Conservation (phyloP, 2,888 invertebrate genomes). For the Ptychoptera contaminata region DNA sequence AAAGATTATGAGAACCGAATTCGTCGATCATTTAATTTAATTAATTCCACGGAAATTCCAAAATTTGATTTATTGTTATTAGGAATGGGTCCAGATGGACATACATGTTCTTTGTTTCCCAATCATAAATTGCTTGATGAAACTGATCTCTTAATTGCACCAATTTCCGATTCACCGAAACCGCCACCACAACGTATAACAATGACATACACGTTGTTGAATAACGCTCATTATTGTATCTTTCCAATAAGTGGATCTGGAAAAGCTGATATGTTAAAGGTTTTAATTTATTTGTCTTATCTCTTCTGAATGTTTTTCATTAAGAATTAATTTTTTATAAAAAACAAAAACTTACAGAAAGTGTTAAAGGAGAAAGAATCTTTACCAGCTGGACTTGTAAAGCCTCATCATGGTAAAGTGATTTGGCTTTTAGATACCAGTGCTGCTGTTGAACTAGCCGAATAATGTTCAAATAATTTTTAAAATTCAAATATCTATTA, state of each 20-base stretch:
- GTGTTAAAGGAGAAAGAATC: conserved; percentile 59
- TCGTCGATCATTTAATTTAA: conserved; percentile 15
- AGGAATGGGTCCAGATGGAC: conserved; percentile 97
- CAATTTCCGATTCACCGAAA: conserved; percentile 88
- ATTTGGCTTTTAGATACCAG: conserved; percentile 46
- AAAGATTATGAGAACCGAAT: conserved; percentile 23
- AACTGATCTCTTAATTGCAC: conserved; percentile 50
- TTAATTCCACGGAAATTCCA: conserved; percentile 33
- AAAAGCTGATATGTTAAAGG: conserved; percentile 82
- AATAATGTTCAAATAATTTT: background rate
- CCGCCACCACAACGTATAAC: conserved; percentile 86
- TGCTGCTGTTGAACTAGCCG: conserved; percentile 22
- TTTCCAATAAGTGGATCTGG: conserved; percentile 72
- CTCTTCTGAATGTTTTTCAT: background rate
- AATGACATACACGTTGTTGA: conserved; percentile 78
- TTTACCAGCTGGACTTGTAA: conserved; percentile 62
- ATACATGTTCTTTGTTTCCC: conserved; percentile 95
- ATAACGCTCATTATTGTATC: conserved; percentile 65
- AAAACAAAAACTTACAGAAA: conserved; percentile 40
- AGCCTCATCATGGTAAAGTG: conserved; percentile 49
- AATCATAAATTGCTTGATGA: conserved; percentile 52
- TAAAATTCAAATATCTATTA: background rate
- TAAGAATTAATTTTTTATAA: background rate
- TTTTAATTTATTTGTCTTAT: conserved; percentile 19
- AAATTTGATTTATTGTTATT: conserved; percentile 77